These are phyloP conservation scores for Caenorhabditis becei DNA, from an alignment of 2,888 invertebrate genomes.

Conservation along the genomic window DNA sequence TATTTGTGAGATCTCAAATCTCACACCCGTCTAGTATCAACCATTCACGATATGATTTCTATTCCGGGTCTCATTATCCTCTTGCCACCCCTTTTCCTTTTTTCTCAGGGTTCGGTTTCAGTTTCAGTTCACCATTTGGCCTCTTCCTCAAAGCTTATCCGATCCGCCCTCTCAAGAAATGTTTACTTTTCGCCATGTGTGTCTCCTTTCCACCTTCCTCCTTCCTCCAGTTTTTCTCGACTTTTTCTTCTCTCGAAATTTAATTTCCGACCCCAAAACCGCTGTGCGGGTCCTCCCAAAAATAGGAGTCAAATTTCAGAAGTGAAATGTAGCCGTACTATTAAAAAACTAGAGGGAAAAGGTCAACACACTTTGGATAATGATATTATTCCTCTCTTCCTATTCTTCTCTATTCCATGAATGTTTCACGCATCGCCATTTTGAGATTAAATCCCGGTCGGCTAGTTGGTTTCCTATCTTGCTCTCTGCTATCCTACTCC, in stretches of 20 bases:
- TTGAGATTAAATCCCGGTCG: conserved; percentile 50
- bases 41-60: too few relatives aligned
- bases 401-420: conserved; percentile 10
- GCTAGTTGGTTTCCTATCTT: neutral
- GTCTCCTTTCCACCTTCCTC: conserved; percentile 31
- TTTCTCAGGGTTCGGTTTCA: conserved; percentile 28
- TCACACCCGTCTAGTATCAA: conserved; percentile 1
- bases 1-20: neutral
- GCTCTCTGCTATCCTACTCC: neutral
- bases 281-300: neutral
- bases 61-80: neutral
- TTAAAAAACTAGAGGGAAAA: conserved; percentile 24
- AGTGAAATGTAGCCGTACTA: conserved; percentile 6
- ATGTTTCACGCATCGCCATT: conserved; percentile 42
- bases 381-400: conserved; percentile 15
- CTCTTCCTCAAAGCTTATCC: conserved; percentile 41
- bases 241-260: conserved; percentile 47
- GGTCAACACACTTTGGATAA: conserved; percentile 25
- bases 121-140: conserved; percentile 20
- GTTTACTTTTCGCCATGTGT: conserved; percentile 55
- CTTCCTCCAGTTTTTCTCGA: conserved; percentile 47
- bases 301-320: conserved; percentile 48
- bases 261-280: conserved; percentile 32
- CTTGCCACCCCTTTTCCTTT: neutral
- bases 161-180: conserved; percentile 41